Evolutionary conservation across 2,113 vertebrate genomes (phyloP).

Genomic region (Trichomycterus rosablanca): DNA sequence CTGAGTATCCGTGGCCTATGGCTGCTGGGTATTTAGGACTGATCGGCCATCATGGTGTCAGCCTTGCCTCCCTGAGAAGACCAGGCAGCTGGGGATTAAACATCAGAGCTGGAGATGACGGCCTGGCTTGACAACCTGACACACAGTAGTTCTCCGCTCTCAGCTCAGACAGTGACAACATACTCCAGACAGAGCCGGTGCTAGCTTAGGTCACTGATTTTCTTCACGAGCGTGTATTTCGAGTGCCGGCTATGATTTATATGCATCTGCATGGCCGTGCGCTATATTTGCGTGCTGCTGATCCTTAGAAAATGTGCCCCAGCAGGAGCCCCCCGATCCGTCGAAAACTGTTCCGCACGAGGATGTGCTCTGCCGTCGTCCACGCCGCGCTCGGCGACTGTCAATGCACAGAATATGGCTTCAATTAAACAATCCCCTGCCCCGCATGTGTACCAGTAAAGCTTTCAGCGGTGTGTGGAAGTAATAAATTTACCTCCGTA

Average conservation of each 20-base stretch:
- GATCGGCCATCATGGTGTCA: constrained; percentile 31
- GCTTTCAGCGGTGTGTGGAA: constrained; percentile 35
- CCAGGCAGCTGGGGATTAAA: constrained; percentile 30
- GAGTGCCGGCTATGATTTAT: constrained; percentile 25
- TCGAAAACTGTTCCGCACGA: neutral
- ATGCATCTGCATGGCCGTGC: constrained; percentile 19
- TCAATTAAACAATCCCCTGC: constrained; percentile 4
- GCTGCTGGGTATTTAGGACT: constrained; percentile 26
- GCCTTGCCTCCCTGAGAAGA: constrained; percentile 21
- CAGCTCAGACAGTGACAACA: neutral
- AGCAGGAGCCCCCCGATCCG: constrained; percentile 19
- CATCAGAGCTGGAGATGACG: constrained; percentile 15
- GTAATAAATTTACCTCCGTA: constrained; percentile 44
- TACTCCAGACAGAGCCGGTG: constrained; percentile 2
- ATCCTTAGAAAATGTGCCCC: constrained; percentile 25
- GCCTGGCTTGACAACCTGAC: constrained; percentile 13
- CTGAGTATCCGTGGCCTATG: constrained; percentile 21
- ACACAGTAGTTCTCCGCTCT: constrained; percentile 2
- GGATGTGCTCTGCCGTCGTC: neutral
- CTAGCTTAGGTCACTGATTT: constrained; percentile 21
- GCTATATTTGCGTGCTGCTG: constrained; percentile 29
- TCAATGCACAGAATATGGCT: neutral
- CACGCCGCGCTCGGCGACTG: neutral
- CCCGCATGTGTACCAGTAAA: neutral
- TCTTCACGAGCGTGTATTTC: constrained; percentile 13